These are phyloP conservation scores for Aplocera efformata DNA, from an alignment of 2,888 invertebrate species.

Conservation along the genomic window DNA sequence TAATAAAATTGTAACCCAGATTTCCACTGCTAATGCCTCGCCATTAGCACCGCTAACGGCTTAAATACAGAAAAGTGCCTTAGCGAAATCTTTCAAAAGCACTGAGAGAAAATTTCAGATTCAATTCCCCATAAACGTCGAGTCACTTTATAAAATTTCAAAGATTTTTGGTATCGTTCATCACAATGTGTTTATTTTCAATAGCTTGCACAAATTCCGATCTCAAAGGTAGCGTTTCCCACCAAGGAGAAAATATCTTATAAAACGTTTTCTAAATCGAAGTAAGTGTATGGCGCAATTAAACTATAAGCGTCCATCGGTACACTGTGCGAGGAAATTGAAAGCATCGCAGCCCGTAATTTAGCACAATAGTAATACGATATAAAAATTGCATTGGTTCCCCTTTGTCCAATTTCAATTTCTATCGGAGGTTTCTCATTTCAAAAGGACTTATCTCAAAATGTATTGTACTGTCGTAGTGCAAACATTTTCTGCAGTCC, in stretches of 20 bases:
- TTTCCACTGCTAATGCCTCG: conserved; percentile 14
- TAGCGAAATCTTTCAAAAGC: not conserved
- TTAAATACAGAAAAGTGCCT: conserved; percentile 12
- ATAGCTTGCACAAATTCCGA: conserved; percentile 14
- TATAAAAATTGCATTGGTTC: conserved; percentile 23
- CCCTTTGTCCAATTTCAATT: conserved; percentile 15
- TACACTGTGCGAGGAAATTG: conserved; percentile 31
- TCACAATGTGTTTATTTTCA: conserved; percentile 25
- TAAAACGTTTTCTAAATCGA: conserved; percentile 21
- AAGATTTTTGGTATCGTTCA: conserved; percentile 17
- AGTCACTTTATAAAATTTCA: conserved; percentile 2
- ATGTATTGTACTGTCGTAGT: conserved; percentile 9
- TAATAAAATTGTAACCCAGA: conserved; percentile 12
- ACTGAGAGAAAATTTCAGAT: conserved; percentile 8
- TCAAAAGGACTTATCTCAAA: conserved; percentile 3
- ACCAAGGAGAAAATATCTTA: conserved; percentile 12
- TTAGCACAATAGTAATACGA: conserved; percentile 27
- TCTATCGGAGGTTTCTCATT: conserved; percentile 1
- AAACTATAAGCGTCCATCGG: conserved; percentile 34
- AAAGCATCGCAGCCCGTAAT: conserved; percentile 30
- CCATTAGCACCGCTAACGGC: conserved; percentile 20
- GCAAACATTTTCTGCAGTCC: conserved; percentile 22
- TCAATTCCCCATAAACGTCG: conserved; percentile 9
- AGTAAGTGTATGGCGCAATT: conserved; percentile 24
- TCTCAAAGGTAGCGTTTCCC: conserved; percentile 13